phyloP scores from a whole-genome alignment of 2,797 vertebrate genomes.

The Microctenopoma stevenorrisi region DNA sequence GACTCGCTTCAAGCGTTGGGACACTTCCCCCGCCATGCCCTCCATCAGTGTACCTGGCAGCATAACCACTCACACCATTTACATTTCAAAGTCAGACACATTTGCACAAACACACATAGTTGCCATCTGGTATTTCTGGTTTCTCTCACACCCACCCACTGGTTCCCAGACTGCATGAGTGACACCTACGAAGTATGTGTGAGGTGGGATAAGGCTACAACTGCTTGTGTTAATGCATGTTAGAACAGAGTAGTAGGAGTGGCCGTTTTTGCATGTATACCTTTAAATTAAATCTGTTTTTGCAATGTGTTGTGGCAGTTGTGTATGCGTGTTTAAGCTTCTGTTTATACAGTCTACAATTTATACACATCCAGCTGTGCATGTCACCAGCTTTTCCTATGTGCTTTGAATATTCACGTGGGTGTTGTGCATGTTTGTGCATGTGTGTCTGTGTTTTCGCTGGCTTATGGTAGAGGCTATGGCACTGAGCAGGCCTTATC shows the following conservation, averaged over 20 bases:
- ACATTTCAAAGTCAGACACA: conserved; percentile 74
- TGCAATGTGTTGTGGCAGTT: conserved; percentile 32
- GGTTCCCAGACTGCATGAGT: conserved; percentile 31
- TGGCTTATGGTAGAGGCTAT: conserved; percentile 52
- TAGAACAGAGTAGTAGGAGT: conserved; percentile 26
- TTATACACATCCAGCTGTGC: conserved; percentile 48
- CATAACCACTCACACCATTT: conserved; percentile 59
- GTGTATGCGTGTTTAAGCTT: conserved; percentile 20
- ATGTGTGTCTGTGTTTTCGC: conserved; percentile 12
- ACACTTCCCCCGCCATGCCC: conserved; percentile 45
- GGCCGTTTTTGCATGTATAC: conserved; percentile 32
- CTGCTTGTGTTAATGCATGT: conserved; percentile 30
- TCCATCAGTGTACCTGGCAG: conserved; percentile 65
- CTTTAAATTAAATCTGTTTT: conserved; percentile 31
- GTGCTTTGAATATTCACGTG: conserved; percentile 41
- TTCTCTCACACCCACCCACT: conserved; percentile 45
- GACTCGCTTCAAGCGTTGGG: conserved; percentile 50
- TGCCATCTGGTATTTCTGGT: conserved; percentile 64
- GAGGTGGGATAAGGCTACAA: conserved; percentile 25
- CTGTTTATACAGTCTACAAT: conserved; percentile 33
- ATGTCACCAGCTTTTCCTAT: conserved; percentile 37
- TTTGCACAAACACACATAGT: conserved; percentile 52
- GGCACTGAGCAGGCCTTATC: conserved; percentile 77
- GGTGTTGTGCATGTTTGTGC: conserved; percentile 34
- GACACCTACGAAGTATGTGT: conserved; percentile 26